Percentiles rank a stretch among this genome's conserved stretches.
Conservation (phyloP, 1,140 invertebrate species). For the Conus betulinus region DNA sequence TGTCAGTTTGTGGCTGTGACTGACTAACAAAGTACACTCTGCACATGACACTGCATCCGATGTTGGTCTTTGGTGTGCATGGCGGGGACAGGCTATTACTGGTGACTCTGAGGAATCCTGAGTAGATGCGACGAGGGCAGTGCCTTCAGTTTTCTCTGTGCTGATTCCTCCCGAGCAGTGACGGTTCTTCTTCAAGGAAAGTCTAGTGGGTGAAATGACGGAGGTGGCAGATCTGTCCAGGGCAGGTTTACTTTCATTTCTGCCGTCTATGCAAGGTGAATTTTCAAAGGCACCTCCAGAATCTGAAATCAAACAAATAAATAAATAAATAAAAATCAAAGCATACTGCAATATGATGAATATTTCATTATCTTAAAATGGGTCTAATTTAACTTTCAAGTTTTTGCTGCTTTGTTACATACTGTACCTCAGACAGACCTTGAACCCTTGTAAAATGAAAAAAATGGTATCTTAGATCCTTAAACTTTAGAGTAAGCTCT, state of each 20-base stretch:
- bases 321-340: too few species aligned
- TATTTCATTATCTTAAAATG: too few species aligned
- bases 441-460: too few species aligned
- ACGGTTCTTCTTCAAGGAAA: neutral
- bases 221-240: neutral
- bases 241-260: neutral
- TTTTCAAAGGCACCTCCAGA: neutral
- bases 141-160: neutral
- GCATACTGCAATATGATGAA: too few species aligned
- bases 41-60: conserved; percentile 16
- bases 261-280: conserved; percentile 10
- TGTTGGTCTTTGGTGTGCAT: neutral
- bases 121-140: neutral
- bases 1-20: neutral
- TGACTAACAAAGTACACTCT: conserved; percentile 26
- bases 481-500: too few species aligned
- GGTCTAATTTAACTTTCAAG: too few species aligned
- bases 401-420: too few species aligned
- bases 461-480: too few species aligned
- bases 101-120: neutral
- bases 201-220: conserved; percentile 2
- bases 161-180: neutral
- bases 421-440: too few species aligned
- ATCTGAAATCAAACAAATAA: conserved; percentile 4
- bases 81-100: conserved; percentile 31